Evolutionary conservation across 2,797 vertebrate species (phyloP).

Genomic region (Neosalanx taihuensis): DNA sequence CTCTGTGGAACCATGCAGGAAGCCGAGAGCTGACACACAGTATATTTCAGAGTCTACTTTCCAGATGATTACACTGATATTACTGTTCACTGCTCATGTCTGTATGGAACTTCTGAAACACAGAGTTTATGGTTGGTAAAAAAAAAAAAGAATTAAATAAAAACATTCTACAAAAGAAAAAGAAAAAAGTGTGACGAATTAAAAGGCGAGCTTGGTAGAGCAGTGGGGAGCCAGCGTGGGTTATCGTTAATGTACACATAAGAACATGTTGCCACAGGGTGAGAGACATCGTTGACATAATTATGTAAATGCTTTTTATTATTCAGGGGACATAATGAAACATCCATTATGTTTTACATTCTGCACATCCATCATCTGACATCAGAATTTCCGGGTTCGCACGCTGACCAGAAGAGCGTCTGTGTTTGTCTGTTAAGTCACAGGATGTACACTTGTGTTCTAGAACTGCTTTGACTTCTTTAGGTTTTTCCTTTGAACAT

Average conservation of each 20-base stretch:
- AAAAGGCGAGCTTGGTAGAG: conserved; percentile 32
- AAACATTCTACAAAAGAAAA: conserved; percentile 14
- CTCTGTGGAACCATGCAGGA: conserved; percentile 34
- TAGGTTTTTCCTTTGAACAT: conserved; percentile 71
- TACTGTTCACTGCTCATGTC: conserved; percentile 26
- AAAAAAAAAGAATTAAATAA: conserved; percentile 16
- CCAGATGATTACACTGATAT: conserved; percentile 32
- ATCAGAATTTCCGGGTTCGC: neutral
- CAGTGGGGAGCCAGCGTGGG: conserved; percentile 40
- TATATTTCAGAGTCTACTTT: too few species aligned
- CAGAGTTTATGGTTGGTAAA: conserved; percentile 32
- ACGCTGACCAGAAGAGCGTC: conserved; percentile 46
- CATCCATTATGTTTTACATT: conserved; percentile 20
- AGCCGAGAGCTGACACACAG: conserved; percentile 9
- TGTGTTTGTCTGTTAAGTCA: conserved; percentile 49
- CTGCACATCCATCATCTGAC: conserved; percentile 26
- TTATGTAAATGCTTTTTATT: conserved; percentile 53
- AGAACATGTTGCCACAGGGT: conserved; percentile 52
- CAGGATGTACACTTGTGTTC: conserved; percentile 55
- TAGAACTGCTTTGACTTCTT: conserved; percentile 63
- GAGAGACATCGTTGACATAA: conserved; percentile 40
- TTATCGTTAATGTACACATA: conserved; percentile 42
- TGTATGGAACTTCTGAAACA: conserved; percentile 27
- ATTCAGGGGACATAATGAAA: conserved; percentile 42
- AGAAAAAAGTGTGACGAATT: conserved; percentile 37